These are phyloP conservation scores for Micrasema longulum DNA, from an alignment of 1,140 invertebrate species.

Conservation along the genomic window DNA sequence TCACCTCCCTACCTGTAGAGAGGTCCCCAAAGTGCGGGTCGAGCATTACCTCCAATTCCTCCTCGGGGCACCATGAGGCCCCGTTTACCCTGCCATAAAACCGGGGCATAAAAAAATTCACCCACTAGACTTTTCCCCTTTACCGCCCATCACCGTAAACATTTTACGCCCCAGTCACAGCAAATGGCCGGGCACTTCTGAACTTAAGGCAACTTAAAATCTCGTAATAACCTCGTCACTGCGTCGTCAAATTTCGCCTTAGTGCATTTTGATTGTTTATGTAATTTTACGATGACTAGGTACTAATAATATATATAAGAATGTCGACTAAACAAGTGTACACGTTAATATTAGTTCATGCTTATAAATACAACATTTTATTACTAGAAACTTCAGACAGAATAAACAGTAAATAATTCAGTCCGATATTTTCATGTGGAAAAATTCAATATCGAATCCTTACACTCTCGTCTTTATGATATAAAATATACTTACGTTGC, in stretches of 20 bases:
- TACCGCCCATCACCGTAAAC: slow-evolving; percentile 44
- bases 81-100: slow-evolving; percentile 38
- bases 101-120: slow-evolving; percentile 37
- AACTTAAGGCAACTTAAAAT: slow-evolving; percentile 37
- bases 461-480: too few relatives aligned
- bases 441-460: too few relatives aligned
- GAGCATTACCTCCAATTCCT: slow-evolving; percentile 32
- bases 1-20: background rate
- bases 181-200: slow-evolving; percentile 18
- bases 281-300: too few relatives aligned
- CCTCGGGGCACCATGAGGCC: slow-evolving; percentile 23
- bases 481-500: too few relatives aligned
- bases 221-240: slow-evolving; percentile 34
- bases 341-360: too few relatives aligned
- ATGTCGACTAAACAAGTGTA: too few relatives aligned
- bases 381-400: too few relatives aligned
- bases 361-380: too few relatives aligned
- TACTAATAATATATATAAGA: too few relatives aligned
- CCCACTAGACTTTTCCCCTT: slow-evolving; percentile 33
- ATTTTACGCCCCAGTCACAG: slow-evolving; percentile 34
- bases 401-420: too few relatives aligned
- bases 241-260: slow-evolving; percentile 11
- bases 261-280: slow-evolving; percentile 9
- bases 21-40: slow-evolving; percentile 24
- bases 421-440: too few relatives aligned